Base-by-base conservation (phyloP, 2,113 vertebrate genomes). In the Coptodon bakossiorum region DNA sequence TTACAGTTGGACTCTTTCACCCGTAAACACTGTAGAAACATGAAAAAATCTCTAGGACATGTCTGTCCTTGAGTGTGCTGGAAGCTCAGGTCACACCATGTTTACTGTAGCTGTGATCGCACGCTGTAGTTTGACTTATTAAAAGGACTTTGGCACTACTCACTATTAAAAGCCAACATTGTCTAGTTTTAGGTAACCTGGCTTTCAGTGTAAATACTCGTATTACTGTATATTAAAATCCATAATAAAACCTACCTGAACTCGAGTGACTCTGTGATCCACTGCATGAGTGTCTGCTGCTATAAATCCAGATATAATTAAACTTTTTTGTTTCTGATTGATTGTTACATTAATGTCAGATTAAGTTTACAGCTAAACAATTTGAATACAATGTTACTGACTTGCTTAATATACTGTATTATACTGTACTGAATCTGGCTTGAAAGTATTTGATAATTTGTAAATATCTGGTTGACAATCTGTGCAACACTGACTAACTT, bases 171-270 rank as follows among this genome's bases (percentile, higher is more conserved):
- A 7, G 63, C 73, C 29, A 43, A 50, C 5, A 13, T 45, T 40
- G 53, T 87, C 68, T 52, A 78, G 73, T 78, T 78, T 78, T 78
- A 78, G 45, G 54, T 48, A 45, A 81, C 54, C 59, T 82, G 36
- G 34, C 68, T 82, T 45, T 86, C 24, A 29, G 16, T 94, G 90
- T 92, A 91, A 91, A 94, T 91, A 90, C 53, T 78, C 19, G 10
- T 71, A 83, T 82, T n/a, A 40, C 40, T 87, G 57, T 88, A 84
- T 85, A 91, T 90, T 90, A 78, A 88, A 81, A 82, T 61, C 53
- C 16, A 83, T 71, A 90, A 83, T 89, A 81, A 92, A 92, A 85
- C 40, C 40, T 86, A 85, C 82, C 84, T 89, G 59, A 83, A 88
- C 53, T 82, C 9, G n/a, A 68, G 9, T 43, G 61, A 54, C 17